phyloP scores from a whole-genome alignment of 2,888 invertebrate genomes.

The Thumatha senex region DNA sequence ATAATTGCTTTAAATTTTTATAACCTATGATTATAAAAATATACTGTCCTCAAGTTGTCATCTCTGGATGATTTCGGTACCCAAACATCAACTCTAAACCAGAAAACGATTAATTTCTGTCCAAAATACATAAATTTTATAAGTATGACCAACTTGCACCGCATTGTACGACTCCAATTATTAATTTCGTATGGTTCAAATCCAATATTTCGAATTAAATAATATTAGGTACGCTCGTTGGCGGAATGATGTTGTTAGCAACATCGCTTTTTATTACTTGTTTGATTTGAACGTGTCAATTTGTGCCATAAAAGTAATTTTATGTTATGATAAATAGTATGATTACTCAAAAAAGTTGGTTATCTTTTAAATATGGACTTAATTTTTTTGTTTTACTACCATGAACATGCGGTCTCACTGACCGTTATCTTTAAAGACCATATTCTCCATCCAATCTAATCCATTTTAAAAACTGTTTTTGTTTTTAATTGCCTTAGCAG shows the following conservation, averaged over 20 bases:
- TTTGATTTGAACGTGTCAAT: conserved; percentile 63
- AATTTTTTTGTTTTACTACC: no score
- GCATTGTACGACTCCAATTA: conserved; percentile 65
- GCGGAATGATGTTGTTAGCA: conserved; percentile 73
- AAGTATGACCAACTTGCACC: conserved; percentile 43
- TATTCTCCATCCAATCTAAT: no score
- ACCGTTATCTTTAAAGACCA: no score
- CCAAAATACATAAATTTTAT: conserved; percentile 28
- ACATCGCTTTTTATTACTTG: conserved; percentile 54
- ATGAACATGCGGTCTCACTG: no score
- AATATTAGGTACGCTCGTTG: conserved; percentile 73
- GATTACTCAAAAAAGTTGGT: conserved; percentile 20
- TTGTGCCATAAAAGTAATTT: conserved; percentile 54
- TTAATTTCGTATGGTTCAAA: conserved; percentile 76
- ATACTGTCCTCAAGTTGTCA: conserved; percentile 10
- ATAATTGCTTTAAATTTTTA: no score
- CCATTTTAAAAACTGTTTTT: no score
- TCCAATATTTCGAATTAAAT: conserved; percentile 69
- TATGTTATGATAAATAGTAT: conserved; percentile 43
- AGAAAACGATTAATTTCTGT: conserved; percentile 30
- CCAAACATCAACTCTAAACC: conserved; percentile 22
- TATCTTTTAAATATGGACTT: no score
- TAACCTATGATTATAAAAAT: background rate
- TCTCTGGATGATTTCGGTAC: conserved; percentile 22
- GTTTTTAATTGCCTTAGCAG: no score